Evolutionary conservation across 2,113 vertebrate species (phyloP), one percentile per base, ranked within the genome.

Genomic region (Onychorhynchus coronatus): DNA sequence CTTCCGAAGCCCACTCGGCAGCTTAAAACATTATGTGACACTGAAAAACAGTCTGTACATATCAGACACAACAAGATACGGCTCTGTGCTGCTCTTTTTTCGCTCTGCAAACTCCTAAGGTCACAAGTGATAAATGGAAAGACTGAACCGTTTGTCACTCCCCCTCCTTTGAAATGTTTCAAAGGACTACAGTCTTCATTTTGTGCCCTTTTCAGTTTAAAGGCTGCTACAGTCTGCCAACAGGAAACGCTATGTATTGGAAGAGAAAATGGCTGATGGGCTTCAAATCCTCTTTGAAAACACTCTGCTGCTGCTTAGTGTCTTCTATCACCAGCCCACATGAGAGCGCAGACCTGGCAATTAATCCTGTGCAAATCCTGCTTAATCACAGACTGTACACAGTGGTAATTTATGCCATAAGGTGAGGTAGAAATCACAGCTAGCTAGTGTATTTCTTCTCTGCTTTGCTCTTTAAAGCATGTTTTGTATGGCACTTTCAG

Each of bases 11-110:
- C 7, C 2, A 0, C 49, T 50, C 27, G 12, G 66, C 15, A 27
- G 46, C 41, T 74, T 24, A 12, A 9, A 42, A 17, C 0, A 9
- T 27, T 20, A 7, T 0, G 11, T 5, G 41, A 15, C 2, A 0
- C 5, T 5, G 39, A 20, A 46, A 75, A 62, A 4, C 9, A 35
- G 20, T 1, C 58, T n/a, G 28, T 35, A 7, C 3, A 0, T 66
- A 27, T 88, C 56, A 41, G 37, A 85, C 8, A 58, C 8, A 39
- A 50, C 19, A 18, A 42, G 20, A 22, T 1, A 1, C 2, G 37
- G 31, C 50, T 88, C 50, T 37, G 12, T 2, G 2, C 8, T 25
- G 25, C 35, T 44, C 47, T 75, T 55, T 41, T 35, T 16, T 8
- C n/a, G 28, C 61, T 70, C 77, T 22, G 24, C 28, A 46, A 73